Conservation (phyloP, 2,113 vertebrate genomes). For the Nipponia nippon region DNA sequence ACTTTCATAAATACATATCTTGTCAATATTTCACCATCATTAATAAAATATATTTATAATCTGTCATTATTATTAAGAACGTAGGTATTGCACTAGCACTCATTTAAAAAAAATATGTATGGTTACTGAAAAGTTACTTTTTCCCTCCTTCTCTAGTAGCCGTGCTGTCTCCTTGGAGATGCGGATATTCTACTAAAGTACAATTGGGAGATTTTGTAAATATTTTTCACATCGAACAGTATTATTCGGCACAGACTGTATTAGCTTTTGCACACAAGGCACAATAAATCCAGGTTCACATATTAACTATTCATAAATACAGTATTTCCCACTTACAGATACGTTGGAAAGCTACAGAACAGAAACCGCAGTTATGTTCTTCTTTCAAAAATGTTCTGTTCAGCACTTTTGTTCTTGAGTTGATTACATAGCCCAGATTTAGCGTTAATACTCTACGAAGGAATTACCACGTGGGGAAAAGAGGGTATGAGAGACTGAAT, state of each 20-base stretch:
- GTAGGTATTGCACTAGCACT: neutral
- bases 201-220: neutral
- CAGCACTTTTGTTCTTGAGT: neutral
- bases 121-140: neutral
- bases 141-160: neutral
- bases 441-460: neutral
- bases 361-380: neutral
- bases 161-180: neutral
- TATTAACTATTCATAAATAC: neutral
- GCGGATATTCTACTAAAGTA: neutral
- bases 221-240: neutral
- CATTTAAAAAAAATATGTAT: neutral
- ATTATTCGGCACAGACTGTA: neutral
- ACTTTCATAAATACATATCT: neutral
- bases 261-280: constrained; percentile 31
- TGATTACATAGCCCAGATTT: neutral
- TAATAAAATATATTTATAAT: constrained; percentile 28
- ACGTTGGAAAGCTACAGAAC: neutral
- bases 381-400: neutral
- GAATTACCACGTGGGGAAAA: neutral
- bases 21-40: neutral
- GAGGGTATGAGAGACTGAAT: neutral
- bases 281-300: neutral
- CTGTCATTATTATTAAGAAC: neutral
- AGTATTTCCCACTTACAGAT: neutral